A percentile compares a stretch with the other conserved stretches of the same genome.
Evolutionary conservation across 2,888 invertebrate species (phyloP).

Genomic region (Griposia aprilina): DNA sequence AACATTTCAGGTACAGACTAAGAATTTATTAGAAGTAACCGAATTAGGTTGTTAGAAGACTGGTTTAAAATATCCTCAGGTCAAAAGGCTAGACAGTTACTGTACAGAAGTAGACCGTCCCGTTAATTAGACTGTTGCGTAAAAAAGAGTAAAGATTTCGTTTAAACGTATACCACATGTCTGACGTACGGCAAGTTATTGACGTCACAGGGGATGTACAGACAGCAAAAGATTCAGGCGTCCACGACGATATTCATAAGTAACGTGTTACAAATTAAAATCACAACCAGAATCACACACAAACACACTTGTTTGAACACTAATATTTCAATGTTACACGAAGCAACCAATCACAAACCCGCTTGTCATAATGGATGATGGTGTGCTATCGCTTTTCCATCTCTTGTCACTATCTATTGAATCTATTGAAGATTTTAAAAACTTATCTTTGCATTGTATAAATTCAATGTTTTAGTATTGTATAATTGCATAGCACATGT

Average conservation of each 20-base stretch:
- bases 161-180: neutral
- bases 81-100: slow-evolving; percentile 7
- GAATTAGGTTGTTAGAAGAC: slow-evolving; percentile 1
- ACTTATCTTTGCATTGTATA: too few species aligned
- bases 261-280: too few species aligned
- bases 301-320: too few species aligned
- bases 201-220: neutral
- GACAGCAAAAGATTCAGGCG: too few species aligned
- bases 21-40: slow-evolving; percentile 13
- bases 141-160: neutral
- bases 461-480: too few species aligned
- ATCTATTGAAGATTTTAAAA: too few species aligned
- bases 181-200: neutral
- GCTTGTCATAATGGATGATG: too few species aligned
- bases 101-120: neutral
- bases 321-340: neutral
- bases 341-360: too few species aligned
- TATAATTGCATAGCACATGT: too few species aligned
- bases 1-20: neutral
- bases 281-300: too few species aligned
- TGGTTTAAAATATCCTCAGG: slow-evolving; percentile 1
- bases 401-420: too few species aligned
- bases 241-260: neutral
- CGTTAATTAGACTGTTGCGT: neutral
- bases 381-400: too few species aligned